Evolutionary conservation across 2,888 invertebrate genomes (phyloP).

Genomic region (Helicoverpa assulta): DNA sequence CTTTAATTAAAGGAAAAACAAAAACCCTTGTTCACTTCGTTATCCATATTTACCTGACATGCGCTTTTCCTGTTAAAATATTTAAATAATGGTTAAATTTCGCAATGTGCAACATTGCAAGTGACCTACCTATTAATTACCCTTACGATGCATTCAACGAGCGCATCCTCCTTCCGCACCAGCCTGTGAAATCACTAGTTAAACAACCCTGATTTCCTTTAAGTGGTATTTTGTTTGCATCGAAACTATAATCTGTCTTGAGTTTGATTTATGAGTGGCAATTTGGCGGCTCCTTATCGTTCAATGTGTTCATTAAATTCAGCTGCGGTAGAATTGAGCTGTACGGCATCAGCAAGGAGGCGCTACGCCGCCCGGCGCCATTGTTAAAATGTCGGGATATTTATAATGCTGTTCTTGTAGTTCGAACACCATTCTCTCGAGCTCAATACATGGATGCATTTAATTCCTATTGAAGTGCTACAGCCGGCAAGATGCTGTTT

Average conservation of each 20-base stretch:
- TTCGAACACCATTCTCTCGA: conserved; percentile 56
- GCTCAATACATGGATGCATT: conserved; percentile 61
- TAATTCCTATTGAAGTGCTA: conserved; percentile 72
- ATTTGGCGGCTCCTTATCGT: conserved; percentile 75
- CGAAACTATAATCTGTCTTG: conserved; percentile 67
- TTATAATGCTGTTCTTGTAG: conserved; percentile 54
- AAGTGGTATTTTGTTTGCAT: conserved; percentile 64
- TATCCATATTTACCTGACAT: conserved; percentile 18
- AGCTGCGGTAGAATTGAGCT: conserved; percentile 44
- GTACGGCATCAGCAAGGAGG: conserved; percentile 37
- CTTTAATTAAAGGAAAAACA: no score
- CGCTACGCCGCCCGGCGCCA: conserved; percentile 28
- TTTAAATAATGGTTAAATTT: no score
- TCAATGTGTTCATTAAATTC: conserved; percentile 70
- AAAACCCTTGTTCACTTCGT: no score
- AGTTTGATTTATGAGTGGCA: conserved; percentile 71
- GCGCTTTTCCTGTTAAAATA: neutral
- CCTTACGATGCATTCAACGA: no score
- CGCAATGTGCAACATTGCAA: no score
- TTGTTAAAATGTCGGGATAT: conserved; percentile 38
- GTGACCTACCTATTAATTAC: no score
- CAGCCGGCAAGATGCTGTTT: conserved; percentile 68
- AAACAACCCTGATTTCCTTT: conserved; percentile 68
- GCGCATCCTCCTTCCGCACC: no score
- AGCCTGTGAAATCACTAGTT: conserved; percentile 47